Percentiles rank a stretch among this genome's conserved stretches.
These are phyloP conservation scores for Manduca sexta DNA, from an alignment of 1,140 invertebrate species.

Conservation along the genomic window DNA sequence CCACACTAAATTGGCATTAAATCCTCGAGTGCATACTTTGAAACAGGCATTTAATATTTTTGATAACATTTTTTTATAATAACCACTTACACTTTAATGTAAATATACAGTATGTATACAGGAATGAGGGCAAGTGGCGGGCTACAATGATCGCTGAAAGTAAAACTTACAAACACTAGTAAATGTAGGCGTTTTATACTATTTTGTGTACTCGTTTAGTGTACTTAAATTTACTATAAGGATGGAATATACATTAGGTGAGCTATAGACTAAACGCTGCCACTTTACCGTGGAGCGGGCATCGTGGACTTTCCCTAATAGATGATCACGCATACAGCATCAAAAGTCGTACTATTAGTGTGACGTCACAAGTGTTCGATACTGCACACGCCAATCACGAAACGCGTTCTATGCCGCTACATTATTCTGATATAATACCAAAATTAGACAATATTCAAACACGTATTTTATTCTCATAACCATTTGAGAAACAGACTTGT, in stretches of 20 bases:
- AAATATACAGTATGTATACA: conserved; percentile 58
- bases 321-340: no score
- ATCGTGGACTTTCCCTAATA: conserved; percentile 42
- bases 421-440: conserved; percentile 35
- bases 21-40: conserved; percentile 43
- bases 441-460: conserved; percentile 15
- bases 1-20: conserved; percentile 33
- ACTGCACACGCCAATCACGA: conserved; percentile 5
- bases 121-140: conserved; percentile 57
- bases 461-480: conserved; percentile 6
- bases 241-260: conserved; percentile 72
- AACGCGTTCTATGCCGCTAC: conserved; percentile 38
- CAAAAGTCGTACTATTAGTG: neutral
- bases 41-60: conserved; percentile 35
- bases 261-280: conserved; percentile 41
- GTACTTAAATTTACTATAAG: conserved; percentile 61
- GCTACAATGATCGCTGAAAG: conserved; percentile 40
- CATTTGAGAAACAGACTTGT: conserved; percentile 21
- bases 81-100: conserved; percentile 46
- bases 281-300: conserved; percentile 20
- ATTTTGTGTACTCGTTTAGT: conserved; percentile 60
- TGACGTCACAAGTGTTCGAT: no score
- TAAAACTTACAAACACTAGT: conserved; percentile 56
- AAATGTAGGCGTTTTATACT: conserved; percentile 50
- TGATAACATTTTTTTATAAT: conserved; percentile 36